A percentile compares a stretch with the other conserved stretches of the same genome.
These are phyloP conservation scores for Tringa solitaria DNA, from an alignment of 2,113 vertebrate genomes.

Conservation along the genomic window DNA sequence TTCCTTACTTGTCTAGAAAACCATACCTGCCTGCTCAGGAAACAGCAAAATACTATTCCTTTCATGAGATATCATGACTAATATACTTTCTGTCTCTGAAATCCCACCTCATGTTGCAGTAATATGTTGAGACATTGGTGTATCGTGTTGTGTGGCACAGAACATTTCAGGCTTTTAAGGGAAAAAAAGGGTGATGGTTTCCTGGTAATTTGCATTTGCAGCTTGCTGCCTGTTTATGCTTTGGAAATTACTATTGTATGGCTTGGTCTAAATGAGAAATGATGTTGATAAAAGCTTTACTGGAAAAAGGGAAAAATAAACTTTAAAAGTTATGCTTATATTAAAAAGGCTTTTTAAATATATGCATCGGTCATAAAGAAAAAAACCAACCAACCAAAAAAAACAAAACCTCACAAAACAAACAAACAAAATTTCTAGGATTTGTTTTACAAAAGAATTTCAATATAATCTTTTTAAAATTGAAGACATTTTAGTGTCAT, in stretches of 20 bases:
- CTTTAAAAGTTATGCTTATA: not conserved
- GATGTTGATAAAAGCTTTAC: not conserved
- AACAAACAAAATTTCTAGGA: not conserved
- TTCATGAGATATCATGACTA: not conserved
- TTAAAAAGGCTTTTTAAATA: not conserved
- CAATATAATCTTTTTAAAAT: not conserved
- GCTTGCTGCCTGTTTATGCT: not conserved
- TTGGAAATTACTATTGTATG: not conserved
- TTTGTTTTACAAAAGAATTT: not conserved
- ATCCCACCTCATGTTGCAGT: not conserved
- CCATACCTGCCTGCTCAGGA: not conserved
- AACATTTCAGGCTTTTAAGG: not conserved
- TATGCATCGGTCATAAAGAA: not conserved
- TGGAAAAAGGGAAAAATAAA: not conserved
- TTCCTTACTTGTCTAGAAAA: not conserved
- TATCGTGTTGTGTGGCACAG: not conserved
- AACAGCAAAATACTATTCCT: not conserved
- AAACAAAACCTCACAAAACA: rapidly evolving
- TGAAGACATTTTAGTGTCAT: not conserved
- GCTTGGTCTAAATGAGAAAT: not conserved
- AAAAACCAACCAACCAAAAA: not conserved
- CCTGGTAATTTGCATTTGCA: not conserved
- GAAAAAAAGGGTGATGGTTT: not conserved
- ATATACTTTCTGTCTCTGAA: not conserved
- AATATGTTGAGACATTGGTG: not conserved